phyloP scores from a whole-genome alignment of 2,888 invertebrate genomes.

The Drosophila anomalata region DNA sequence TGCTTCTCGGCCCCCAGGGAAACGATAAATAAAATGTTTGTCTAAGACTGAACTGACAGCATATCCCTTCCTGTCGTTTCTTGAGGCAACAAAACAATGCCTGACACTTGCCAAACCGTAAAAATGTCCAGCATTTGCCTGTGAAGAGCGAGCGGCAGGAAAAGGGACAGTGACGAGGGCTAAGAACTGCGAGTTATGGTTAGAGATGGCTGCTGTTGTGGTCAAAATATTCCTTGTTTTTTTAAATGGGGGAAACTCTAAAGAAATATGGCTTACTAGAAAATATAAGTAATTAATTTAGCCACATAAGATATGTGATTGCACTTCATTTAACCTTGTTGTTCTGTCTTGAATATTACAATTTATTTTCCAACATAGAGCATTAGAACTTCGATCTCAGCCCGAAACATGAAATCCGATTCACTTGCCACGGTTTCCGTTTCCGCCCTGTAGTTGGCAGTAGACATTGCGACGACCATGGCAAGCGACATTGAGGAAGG shows the following conservation, averaged over 20 bases:
- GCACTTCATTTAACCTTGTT: neutral
- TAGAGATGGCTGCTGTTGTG: conserved; percentile 63
- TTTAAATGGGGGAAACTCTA: neutral
- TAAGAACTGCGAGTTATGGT: conserved; percentile 60
- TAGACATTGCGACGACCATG: conserved; percentile 58
- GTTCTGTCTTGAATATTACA: too few species aligned
- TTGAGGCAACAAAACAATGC: conserved; percentile 45
- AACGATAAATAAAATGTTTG: conserved; percentile 48
- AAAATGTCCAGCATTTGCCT: conserved; percentile 74
- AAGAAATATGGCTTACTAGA: neutral
- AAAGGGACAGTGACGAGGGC: conserved; percentile 43
- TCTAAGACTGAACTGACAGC: conserved; percentile 37
- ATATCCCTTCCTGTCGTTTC: conserved; percentile 11
- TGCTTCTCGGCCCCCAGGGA: conserved; percentile 15
- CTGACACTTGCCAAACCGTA: conserved; percentile 75
- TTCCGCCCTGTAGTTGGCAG: conserved; percentile 55
- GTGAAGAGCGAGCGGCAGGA: conserved; percentile 40
- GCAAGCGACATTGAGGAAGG: conserved; percentile 2
- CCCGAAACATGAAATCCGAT: conserved; percentile 15
- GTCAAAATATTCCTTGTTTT: conserved; percentile 25
- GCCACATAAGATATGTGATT: neutral
- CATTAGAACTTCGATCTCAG: neutral
- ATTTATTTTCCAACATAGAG: neutral
- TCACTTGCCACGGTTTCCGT: conserved; percentile 67
- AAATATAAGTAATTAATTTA: too few species aligned